Conservation (phyloP, 2,888 invertebrate species). For the Drosophila lutescens region DNA sequence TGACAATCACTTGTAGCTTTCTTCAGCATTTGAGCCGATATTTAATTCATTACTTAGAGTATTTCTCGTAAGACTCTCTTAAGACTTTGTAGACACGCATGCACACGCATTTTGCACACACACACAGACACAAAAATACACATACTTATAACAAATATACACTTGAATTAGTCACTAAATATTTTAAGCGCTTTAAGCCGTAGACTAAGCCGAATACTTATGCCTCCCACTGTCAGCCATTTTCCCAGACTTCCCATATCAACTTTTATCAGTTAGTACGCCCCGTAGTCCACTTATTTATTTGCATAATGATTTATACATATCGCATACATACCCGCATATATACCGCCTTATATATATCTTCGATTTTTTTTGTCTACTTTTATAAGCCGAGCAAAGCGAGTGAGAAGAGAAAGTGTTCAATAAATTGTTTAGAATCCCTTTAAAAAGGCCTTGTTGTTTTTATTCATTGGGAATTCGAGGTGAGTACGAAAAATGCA, state of each 20-base stretch:
- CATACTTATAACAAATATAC: constrained; percentile 29
- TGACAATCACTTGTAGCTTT: constrained; percentile 30
- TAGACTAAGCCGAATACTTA: constrained; percentile 67
- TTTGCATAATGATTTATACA: constrained; percentile 40
- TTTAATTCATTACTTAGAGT: constrained; percentile 33
- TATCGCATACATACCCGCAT: constrained; percentile 38
- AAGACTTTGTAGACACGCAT: constrained; percentile 56
- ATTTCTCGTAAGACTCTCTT: constrained; percentile 44
- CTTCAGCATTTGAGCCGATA: constrained; percentile 27
- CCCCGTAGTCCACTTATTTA: constrained; percentile 50
- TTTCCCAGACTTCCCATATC: constrained; percentile 9
- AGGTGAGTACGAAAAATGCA: too few relatives aligned
- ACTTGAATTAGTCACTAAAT: constrained; percentile 83
- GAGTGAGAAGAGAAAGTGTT: constrained; percentile 53
- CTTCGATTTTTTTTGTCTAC: constrained; percentile 62
- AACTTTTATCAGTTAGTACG: constrained; percentile 39
- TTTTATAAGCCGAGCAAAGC: constrained; percentile 49
- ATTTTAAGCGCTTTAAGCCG: constrained; percentile 79
- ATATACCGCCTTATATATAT: constrained; percentile 42
- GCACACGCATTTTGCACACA: constrained; percentile 18
- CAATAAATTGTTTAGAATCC: constrained; percentile 56
- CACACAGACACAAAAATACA: constrained; percentile 13
- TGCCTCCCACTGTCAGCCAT: constrained; percentile 17
- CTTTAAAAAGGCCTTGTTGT: not conserved
- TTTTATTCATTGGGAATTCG: not conserved